Evolutionary conservation across 1,140 invertebrate genomes (phyloP).

Genomic region (Zaprionus vittiger): DNA sequence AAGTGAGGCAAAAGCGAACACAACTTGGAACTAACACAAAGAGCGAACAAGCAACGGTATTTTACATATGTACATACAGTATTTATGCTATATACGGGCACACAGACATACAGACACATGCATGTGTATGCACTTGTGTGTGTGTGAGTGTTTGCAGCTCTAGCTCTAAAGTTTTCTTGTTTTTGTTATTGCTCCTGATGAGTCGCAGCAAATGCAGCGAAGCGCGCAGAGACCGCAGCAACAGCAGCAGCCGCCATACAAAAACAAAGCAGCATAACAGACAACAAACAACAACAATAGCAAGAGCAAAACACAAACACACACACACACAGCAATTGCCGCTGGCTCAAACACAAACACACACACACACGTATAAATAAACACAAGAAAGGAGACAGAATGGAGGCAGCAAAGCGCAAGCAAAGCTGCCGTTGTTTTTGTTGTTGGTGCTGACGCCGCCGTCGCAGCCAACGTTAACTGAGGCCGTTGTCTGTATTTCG

Average conservation of each 20-base stretch:
- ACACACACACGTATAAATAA: constrained; percentile 33
- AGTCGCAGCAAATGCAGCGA: constrained; percentile 41
- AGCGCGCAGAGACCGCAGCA: constrained; percentile 30
- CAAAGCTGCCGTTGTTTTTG: constrained; percentile 34
- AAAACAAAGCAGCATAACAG: constrained; percentile 48
- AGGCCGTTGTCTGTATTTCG: constrained; percentile 56
- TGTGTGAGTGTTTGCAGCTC: neutral
- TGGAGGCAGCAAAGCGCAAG: constrained; percentile 44
- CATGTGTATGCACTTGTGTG: neutral
- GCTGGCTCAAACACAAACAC: constrained; percentile 38
- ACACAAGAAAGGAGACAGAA: constrained; percentile 45
- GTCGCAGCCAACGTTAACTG: constrained; percentile 20
- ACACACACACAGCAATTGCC: constrained; percentile 36
- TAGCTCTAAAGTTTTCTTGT: constrained; percentile 27
- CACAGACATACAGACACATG: neutral
- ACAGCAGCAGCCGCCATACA: constrained; percentile 18
- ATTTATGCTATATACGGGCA: constrained; percentile 2
- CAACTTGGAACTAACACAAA: constrained; percentile 2
- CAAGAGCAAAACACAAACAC: constrained; percentile 33
- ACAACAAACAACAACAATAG: constrained; percentile 47
- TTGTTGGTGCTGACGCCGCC: constrained; percentile 12
- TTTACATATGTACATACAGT: constrained; percentile 24
- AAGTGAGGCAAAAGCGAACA: constrained; percentile 1
- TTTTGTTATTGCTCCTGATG: constrained; percentile 32
- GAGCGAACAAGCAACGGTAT: constrained; percentile 30